Evolutionary conservation across 2,797 vertebrate species (phyloP).

Genomic region (Tarsius wallacei): DNA sequence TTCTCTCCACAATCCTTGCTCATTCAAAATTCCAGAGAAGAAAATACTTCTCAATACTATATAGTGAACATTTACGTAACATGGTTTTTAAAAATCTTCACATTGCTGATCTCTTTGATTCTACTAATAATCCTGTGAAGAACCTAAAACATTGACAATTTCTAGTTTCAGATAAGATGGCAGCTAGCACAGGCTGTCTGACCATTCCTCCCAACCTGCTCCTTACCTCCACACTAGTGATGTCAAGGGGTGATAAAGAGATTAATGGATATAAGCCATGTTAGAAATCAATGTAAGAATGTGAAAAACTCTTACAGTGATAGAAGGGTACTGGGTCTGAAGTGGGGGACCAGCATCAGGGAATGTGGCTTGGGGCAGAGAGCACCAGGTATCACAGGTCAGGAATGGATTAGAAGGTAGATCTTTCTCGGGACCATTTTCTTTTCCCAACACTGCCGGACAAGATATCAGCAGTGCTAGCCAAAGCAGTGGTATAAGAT

Average conservation of each 20-base stretch:
- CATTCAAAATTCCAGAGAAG: conserved; percentile 23
- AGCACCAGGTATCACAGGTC: neutral
- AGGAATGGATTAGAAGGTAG: neutral
- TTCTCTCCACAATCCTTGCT: conserved; percentile 29
- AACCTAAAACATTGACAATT: neutral
- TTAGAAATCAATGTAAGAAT: neutral
- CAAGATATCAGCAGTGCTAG: neutral
- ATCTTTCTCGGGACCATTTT: neutral
- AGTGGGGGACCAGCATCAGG: too few species aligned
- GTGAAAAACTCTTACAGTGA: neutral
- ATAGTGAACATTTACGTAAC: neutral
- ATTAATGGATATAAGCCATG: neutral
- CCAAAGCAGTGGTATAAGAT: neutral
- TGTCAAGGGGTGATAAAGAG: neutral
- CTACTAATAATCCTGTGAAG: neutral
- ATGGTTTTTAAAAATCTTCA: neutral
- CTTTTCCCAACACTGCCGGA: neutral
- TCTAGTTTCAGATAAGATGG: neutral
- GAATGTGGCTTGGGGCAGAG: neutral
- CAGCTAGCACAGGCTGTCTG: neutral
- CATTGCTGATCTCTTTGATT: neutral
- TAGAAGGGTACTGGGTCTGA: neutral
- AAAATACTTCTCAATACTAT: neutral
- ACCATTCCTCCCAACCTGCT: neutral
- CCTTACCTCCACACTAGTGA: neutral